These are phyloP conservation scores for Sinella curviseta DNA, from an alignment of 1,140 invertebrate species.

Conservation along the genomic window DNA sequence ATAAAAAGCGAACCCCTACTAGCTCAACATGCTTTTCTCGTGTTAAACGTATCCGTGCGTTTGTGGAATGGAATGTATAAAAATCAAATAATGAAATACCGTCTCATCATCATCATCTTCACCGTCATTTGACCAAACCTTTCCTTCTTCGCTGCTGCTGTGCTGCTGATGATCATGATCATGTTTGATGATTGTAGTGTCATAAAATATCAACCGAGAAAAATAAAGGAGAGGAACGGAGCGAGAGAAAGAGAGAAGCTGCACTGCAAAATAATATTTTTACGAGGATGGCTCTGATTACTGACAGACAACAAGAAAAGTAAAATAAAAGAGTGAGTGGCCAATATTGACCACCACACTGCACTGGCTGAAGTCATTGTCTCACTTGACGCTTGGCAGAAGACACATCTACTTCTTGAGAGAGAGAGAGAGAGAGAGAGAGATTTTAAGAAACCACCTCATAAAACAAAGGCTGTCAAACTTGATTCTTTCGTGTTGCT, in stretches of 20 bases:
- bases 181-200: slow-evolving; percentile 9
- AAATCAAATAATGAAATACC: background rate
- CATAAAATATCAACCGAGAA: slow-evolving; percentile 8
- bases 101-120: background rate
- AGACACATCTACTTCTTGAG: background rate
- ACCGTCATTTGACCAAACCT: background rate
- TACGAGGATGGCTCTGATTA: background rate
- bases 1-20: background rate
- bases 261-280: background rate
- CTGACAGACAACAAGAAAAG: background rate
- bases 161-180: background rate
- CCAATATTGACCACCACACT: background rate
- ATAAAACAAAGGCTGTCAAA: slow-evolving; percentile 26
- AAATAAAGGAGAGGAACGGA: background rate
- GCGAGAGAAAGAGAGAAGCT: background rate
- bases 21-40: background rate
- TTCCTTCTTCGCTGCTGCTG: background rate
- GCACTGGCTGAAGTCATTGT: background rate
- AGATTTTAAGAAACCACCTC: slow-evolving; percentile 14
- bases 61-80: background rate
- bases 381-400: slow-evolving; percentile 20
- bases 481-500: slow-evolving; percentile 10
- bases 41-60: background rate
- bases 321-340: background rate
- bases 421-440: background rate